Percentiles rank a stretch among this genome's conserved stretches.
phyloP scores from a whole-genome alignment of 2,113 vertebrate genomes.

The Pseudorectes ferrugineus region DNA sequence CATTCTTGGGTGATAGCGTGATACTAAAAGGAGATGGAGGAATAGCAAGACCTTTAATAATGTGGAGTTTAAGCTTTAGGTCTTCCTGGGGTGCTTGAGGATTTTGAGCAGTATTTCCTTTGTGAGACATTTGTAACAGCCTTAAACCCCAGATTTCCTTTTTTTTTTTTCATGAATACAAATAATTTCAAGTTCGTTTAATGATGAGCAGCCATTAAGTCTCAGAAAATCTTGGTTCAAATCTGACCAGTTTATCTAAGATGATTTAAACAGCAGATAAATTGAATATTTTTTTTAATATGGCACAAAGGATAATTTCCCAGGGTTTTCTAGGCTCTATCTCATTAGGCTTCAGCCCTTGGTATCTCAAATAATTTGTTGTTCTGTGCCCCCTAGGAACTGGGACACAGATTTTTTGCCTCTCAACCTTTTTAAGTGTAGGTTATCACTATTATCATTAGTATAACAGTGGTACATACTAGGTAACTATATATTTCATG shows the following conservation, averaged over 20 bases:
- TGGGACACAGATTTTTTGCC: not conserved
- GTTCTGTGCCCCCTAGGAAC: not conserved
- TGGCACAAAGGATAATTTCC: not conserved
- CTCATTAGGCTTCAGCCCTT: not conserved
- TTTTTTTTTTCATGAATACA: not conserved
- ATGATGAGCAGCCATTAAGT: not conserved
- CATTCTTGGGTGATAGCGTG: not conserved
- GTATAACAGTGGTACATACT: not conserved
- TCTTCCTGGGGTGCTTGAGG: not conserved
- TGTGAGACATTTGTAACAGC: not conserved
- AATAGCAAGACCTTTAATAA: not conserved
- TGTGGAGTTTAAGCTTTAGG: not conserved
- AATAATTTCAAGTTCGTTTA: not conserved
- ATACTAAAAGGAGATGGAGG: not conserved
- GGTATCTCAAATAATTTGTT: not conserved
- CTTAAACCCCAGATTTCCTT: not conserved
- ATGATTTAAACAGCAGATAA: not conserved
- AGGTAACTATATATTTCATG: not conserved
- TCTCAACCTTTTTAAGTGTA: not conserved
- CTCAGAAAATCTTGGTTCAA: not conserved
- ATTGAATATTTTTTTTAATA: not conserved
- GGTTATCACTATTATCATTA: not conserved
- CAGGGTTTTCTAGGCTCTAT: not conserved
- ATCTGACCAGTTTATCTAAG: not conserved
- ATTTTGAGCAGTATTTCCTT: not conserved